Evolutionary conservation across 2,888 invertebrate genomes (phyloP).

Genomic region (Rambutsinella grinnellia): DNA sequence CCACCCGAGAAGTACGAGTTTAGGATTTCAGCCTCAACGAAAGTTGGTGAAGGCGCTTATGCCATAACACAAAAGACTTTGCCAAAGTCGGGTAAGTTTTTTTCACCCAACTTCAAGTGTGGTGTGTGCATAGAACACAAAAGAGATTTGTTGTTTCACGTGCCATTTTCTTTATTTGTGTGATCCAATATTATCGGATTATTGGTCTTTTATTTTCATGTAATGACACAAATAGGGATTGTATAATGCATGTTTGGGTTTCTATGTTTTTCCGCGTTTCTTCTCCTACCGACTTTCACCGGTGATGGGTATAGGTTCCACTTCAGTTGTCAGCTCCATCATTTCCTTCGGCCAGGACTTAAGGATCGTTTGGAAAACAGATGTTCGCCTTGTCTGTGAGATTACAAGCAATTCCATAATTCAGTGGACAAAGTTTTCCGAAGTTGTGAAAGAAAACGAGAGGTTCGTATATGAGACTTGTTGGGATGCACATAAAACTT

Average conservation of each 20-base stretch:
- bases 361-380: constrained; percentile 57
- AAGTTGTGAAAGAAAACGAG: constrained; percentile 56
- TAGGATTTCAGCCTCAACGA: constrained; percentile 70
- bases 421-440: constrained; percentile 59
- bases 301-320: no score
- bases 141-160: background rate
- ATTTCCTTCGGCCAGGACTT: constrained; percentile 56
- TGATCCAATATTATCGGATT: constrained; percentile 28
- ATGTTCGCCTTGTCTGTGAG: constrained; percentile 56
- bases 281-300: background rate
- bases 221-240: constrained; percentile 31
- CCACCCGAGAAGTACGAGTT: constrained; percentile 71
- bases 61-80: constrained; percentile 39
- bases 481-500: background rate
- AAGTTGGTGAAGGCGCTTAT: constrained; percentile 69
- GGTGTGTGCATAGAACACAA: background rate
- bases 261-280: background rate
- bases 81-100: constrained; percentile 54
- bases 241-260: background rate
- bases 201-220: constrained; percentile 31
- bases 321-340: constrained; percentile 54
- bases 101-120: background rate
- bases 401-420: constrained; percentile 55
- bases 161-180: background rate
- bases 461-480: constrained; percentile 38